Percentiles rank a stretch among this genome's conserved stretches.
Conservation (phyloP, 2,113 vertebrate genomes). For the Nannobrachium achirus region DNA sequence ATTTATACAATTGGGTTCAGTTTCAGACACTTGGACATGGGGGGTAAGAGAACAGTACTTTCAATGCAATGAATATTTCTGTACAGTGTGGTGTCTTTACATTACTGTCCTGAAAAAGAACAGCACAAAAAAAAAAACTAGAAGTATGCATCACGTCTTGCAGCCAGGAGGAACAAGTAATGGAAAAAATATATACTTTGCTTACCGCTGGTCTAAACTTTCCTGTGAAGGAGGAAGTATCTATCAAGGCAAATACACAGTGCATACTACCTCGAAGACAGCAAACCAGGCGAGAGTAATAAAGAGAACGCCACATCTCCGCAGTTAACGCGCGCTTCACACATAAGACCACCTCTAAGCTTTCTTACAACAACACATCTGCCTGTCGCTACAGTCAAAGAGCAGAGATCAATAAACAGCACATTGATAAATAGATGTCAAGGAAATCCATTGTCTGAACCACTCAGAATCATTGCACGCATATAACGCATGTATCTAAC, state of each 20-base stretch:
- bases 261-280: conserved; percentile 72
- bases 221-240: conserved; percentile 83
- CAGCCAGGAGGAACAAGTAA: conserved; percentile 69
- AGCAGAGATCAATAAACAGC: conserved; percentile 50
- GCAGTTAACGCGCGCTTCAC: conserved; percentile 61
- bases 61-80: conserved; percentile 67
- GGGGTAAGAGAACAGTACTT: conserved; percentile 61
- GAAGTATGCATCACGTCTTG: conserved; percentile 72
- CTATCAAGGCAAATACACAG: conserved; percentile 75
- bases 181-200: conserved; percentile 53
- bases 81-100: conserved; percentile 67
- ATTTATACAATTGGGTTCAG: conserved; percentile 86
- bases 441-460: conserved; percentile 53
- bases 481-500: conserved; percentile 46
- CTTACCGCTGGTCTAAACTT: conserved; percentile 84
- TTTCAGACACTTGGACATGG: conserved; percentile 80
- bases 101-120: conserved; percentile 80
- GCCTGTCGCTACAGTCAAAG: conserved; percentile 51
- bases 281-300: conserved; percentile 57
- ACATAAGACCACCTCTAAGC: conserved; percentile 41
- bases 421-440: conserved; percentile 40
- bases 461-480: conserved; percentile 40
- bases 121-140: conserved; percentile 74
- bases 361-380: conserved; percentile 49
- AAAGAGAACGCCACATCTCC: conserved; percentile 60